Conservation (phyloP, 2,888 invertebrate genomes). For the Neoscelio sp. region DNA sequence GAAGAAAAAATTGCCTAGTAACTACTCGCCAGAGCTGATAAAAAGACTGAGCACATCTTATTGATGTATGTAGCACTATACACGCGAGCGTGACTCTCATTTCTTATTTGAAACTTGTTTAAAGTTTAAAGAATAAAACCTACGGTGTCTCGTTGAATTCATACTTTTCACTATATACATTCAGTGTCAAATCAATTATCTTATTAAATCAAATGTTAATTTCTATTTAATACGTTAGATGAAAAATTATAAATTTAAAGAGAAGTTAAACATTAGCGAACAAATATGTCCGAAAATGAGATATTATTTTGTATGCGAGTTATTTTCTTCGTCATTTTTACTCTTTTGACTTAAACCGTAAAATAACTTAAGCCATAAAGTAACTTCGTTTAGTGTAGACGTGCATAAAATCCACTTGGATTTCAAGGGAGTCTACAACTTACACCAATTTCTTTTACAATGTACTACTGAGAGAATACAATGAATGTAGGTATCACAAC, state of each 20-base stretch:
- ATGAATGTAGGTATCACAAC: not conserved
- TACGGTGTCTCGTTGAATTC: conserved; percentile 3
- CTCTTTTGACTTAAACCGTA: conserved; percentile 30
- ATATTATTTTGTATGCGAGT: conserved; percentile 10
- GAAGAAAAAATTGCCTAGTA: conserved; percentile 27
- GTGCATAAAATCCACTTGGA: conserved; percentile 41
- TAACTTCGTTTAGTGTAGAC: conserved; percentile 44
- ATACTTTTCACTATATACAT: not conserved
- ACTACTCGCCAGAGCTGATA: conserved; percentile 25
- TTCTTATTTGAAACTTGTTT: conserved; percentile 20
- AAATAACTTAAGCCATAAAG: conserved; percentile 55
- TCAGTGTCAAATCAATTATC: too few relatives aligned
- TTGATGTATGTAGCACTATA: conserved; percentile 28
- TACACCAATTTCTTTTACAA: conserved; percentile 4
- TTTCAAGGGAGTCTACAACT: conserved; percentile 26
- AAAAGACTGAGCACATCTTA: conserved; percentile 30
- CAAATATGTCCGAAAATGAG: conserved; percentile 22
- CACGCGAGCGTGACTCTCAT: conserved; percentile 32
- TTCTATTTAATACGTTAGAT: too few relatives aligned
- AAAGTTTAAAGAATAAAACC: conserved; percentile 18
- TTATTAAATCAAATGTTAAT: too few relatives aligned
- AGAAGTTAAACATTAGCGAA: conserved; percentile 1
- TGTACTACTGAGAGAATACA: not conserved
- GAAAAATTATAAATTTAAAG: not conserved
- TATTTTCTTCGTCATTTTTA: conserved; percentile 33